Conservation (phyloP, 2,797 vertebrate species). For the Heteromormyrus szaboi region DNA sequence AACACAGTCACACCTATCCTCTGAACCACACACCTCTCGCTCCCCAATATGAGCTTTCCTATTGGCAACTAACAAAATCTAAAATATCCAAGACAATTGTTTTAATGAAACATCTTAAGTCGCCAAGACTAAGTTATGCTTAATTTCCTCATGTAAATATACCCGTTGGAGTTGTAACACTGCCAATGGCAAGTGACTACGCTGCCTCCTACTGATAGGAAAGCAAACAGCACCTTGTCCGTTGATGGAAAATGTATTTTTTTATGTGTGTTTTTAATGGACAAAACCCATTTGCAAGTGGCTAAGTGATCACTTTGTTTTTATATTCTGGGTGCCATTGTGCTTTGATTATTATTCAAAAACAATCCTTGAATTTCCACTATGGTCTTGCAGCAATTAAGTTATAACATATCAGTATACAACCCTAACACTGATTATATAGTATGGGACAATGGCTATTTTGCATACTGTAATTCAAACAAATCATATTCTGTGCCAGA, state of each 20-base stretch:
- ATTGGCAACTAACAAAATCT: background rate
- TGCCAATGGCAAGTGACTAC: background rate
- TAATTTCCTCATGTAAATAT: background rate
- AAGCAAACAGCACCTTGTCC: background rate
- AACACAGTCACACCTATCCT: background rate
- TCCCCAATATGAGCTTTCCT: background rate
- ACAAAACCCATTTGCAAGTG: background rate
- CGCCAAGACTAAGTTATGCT: background rate
- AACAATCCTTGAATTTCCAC: background rate
- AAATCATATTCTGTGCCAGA: background rate
- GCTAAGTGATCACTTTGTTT: slow-evolving; percentile 5
- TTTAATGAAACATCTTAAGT: background rate
- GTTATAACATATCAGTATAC: background rate
- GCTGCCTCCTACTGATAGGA: slow-evolving; percentile 11
- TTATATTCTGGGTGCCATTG: background rate
- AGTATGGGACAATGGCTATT: background rate
- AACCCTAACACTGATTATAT: background rate
- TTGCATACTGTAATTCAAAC: background rate
- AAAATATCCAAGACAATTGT: background rate
- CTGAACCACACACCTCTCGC: background rate
- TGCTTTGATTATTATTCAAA: background rate
- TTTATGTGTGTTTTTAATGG: background rate
- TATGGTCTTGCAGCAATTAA: background rate
- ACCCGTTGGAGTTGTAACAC: background rate
- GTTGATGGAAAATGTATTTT: background rate